phyloP scores from a whole-genome alignment of 2,888 invertebrate species.

The Brachylomia viminalis region DNA sequence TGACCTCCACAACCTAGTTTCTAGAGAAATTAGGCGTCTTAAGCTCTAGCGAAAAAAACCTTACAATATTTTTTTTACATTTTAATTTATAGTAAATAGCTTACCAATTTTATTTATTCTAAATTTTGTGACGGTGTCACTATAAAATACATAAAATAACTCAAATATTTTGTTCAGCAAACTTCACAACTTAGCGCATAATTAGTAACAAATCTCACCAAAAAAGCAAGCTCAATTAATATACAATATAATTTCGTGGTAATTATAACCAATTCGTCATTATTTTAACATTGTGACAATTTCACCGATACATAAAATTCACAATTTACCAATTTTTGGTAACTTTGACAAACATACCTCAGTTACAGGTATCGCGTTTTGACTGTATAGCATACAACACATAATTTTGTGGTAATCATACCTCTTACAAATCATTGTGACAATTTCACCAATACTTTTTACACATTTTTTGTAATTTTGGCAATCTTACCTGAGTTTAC shows the following conservation, averaged over 20 bases:
- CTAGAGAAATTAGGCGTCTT: background rate
- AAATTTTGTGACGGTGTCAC: constrained; percentile 40
- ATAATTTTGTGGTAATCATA: constrained; percentile 7
- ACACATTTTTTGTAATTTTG: constrained; percentile 17
- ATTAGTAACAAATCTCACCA: constrained; percentile 61
- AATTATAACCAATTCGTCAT: constrained; percentile 18
- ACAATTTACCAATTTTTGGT: constrained; percentile 19
- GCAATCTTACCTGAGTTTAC: constrained; percentile 17
- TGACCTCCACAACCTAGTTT: background rate
- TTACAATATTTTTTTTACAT: background rate
- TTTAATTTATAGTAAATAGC: constrained; percentile 15
- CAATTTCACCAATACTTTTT: constrained; percentile 20
- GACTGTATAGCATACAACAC: background rate
- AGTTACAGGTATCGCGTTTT: constrained; percentile 1
- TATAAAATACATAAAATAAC: constrained; percentile 37
- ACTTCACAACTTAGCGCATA: constrained; percentile 59
- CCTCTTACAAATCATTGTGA: background rate
- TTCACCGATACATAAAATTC: background rate
- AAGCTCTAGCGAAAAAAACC: constrained; percentile 8
- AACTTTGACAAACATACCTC: constrained; percentile 10
- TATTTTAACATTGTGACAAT: constrained; percentile 16
- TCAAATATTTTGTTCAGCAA: constrained; percentile 39
- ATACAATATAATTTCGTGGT: constrained; percentile 33
- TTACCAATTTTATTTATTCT: constrained; percentile 18
- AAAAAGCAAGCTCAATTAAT: constrained; percentile 56